Base-by-base conservation (phyloP, 1,140 invertebrate genomes). In the Schlechtendalia chinensis region DNA sequence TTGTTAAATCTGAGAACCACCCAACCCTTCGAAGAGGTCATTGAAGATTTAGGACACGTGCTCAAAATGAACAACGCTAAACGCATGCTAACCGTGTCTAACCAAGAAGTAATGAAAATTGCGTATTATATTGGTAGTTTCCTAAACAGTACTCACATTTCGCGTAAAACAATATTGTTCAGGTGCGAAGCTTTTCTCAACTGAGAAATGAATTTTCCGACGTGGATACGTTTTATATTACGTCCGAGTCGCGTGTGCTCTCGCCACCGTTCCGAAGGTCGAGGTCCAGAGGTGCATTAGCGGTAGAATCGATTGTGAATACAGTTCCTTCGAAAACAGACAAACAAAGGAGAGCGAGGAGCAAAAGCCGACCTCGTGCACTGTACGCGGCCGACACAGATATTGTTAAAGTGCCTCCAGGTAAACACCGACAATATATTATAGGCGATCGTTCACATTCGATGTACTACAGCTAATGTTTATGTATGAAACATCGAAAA, bases 21-120 rank as follows among this genome's bases (percentile, higher is more conserved):
- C 14, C 95, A 97, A 85, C 94, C 94, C 3, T 98, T 96, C 85
- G 96, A 98, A 87, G 95, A 97, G 85, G 93, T 98, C n/a, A 87
- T 98, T 77, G 92, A 93, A 85, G 96, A 97, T 87, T 89, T 97
- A 83, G 94, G 94, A 82, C 93, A 96, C 88, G 94, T 96, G 61
- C 88, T 97, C 58, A 96, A 95, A 88, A 93, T 96, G 91, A 93
- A 91, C 83, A 92, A 93, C 81, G 93, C 93, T 80, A 93, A 93
- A 85, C 90, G 92, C 86, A 95, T 97, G 91, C 95, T 93, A 86
- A 96, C 94, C 67, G 91, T 94, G 39, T 92, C 91, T 12, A 94
- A 94, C 80, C 93, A 95, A 89, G 94, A 96, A 90, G 94, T 95
- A 88, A 86, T 85, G 77, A 59, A 17, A 1, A 67, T 27, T 58